These are phyloP conservation scores for Cephus sareptanus DNA, from an alignment of 2,888 invertebrate genomes.

Conservation along the genomic window DNA sequence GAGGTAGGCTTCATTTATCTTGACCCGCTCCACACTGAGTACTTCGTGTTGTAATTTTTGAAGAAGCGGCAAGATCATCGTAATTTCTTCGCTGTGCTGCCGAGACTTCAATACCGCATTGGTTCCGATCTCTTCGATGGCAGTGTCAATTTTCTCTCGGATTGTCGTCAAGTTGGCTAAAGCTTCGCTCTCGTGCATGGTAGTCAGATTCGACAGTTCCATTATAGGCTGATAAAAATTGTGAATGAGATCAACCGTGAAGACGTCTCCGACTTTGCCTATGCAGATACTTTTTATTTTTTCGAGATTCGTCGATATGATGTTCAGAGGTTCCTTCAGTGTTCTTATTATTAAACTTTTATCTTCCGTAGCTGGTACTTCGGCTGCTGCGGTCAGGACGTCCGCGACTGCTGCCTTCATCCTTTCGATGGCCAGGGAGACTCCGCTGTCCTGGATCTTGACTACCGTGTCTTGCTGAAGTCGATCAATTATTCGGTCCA, in stretches of 20 bases:
- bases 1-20: conserved; percentile 8
- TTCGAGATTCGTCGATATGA: conserved; percentile 10
- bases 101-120: conserved; percentile 13
- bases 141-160: conserved; percentile 9
- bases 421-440: conserved; percentile 15
- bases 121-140: conserved; percentile 10
- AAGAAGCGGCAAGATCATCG: conserved; percentile 14
- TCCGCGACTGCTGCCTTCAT: conserved; percentile 15
- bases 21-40: conserved; percentile 8
- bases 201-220: conserved; percentile 16
- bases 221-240: conserved; percentile 21
- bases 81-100: conserved; percentile 19
- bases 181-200: conserved; percentile 16
- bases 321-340: conserved; percentile 4
- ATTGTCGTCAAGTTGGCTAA: conserved; percentile 10
- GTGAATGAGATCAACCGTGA: conserved; percentile 17
- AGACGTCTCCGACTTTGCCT: conserved; percentile 17
- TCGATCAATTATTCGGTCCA: conserved; percentile 18
- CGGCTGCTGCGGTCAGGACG: conserved; percentile 10
- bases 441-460: conserved; percentile 21
- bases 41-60: conserved; percentile 15
- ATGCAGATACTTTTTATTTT: conserved; percentile 15
- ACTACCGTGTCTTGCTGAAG: conserved; percentile 18
- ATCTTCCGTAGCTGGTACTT: conserved; percentile 3
- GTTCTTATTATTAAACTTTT: conserved; percentile 15